A percentile compares a stretch with the other conserved stretches of the same genome.
phyloP scores from a whole-genome alignment of 2,113 vertebrate species.

The Bufo bufo region DNA sequence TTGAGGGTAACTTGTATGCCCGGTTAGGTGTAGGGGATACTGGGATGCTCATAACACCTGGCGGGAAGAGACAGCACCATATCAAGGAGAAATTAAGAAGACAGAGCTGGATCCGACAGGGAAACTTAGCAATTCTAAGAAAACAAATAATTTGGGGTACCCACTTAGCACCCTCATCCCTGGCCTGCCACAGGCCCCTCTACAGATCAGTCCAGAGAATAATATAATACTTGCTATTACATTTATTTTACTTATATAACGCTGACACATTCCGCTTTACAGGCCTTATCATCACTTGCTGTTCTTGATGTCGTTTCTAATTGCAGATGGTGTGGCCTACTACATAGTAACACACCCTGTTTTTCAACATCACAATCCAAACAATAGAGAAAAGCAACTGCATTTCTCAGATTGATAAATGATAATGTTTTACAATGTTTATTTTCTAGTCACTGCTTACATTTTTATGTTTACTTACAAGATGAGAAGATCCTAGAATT shows the following conservation, averaged over 20 bases:
- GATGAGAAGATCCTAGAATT: background rate
- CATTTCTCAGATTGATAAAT: slow-evolving; percentile 28
- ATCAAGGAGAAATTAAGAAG: too few relatives aligned
- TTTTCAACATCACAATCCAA: slow-evolving; percentile 43
- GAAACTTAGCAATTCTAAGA: too few relatives aligned
- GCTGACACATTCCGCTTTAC: too few relatives aligned
- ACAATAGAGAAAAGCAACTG: background rate
- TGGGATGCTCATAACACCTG: too few relatives aligned
- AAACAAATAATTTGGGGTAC: too few relatives aligned
- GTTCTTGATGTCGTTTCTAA: slow-evolving; percentile 8
- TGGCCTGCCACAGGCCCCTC: background rate
- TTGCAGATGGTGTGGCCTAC: slow-evolving; percentile 3
- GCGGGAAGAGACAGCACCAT: too few relatives aligned
- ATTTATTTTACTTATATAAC: too few relatives aligned
- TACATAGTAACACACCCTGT: slow-evolving; percentile 38
- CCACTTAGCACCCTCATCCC: too few relatives aligned
- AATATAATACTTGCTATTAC: background rate
- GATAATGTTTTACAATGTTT: slow-evolving; percentile 15
- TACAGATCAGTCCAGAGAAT: background rate
- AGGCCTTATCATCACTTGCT: background rate
- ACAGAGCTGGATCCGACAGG: too few relatives aligned
- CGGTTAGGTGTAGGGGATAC: too few relatives aligned
- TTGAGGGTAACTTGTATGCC: too few relatives aligned
- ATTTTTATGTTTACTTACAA: background rate
- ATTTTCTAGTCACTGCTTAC: slow-evolving; percentile 13